Conservation (phyloP, 2,888 invertebrate species). For the Eupeodes luniger region DNA sequence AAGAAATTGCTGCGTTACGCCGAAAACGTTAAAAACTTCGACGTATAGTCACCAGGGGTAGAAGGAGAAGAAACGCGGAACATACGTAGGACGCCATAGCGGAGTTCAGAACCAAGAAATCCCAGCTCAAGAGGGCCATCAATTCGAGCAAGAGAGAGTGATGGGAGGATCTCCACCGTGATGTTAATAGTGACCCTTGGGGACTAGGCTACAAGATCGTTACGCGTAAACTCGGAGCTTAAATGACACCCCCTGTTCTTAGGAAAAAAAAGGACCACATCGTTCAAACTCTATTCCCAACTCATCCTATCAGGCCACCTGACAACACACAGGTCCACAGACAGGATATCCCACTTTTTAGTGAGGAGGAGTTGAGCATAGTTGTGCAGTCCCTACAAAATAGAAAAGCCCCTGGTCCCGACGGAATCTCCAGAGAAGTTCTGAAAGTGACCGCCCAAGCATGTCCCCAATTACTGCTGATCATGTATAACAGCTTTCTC, state of each 20-base stretch:
- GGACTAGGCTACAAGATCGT: too few species aligned
- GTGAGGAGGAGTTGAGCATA: not conserved
- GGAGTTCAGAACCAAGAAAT: not conserved
- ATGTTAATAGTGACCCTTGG: too few species aligned
- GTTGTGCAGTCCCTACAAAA: not conserved
- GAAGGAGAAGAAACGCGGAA: not conserved
- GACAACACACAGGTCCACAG: too few species aligned
- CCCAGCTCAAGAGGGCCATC: not conserved
- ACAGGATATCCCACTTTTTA: not conserved
- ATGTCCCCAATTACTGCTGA: not conserved
- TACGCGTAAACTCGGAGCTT: too few species aligned
- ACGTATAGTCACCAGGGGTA: slow-evolving; percentile 12
- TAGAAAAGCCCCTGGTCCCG: not conserved
- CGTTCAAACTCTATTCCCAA: too few species aligned
- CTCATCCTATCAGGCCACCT: too few species aligned
- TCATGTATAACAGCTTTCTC: slow-evolving; percentile 13
- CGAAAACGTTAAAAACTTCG: slow-evolving; percentile 13
- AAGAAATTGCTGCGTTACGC: slow-evolving; percentile 27
- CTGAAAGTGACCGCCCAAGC: too few species aligned
- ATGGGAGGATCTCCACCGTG: not conserved
- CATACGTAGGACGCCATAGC: too few species aligned
- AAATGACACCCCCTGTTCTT: too few species aligned
- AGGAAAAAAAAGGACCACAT: too few species aligned
- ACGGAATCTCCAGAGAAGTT: not conserved
- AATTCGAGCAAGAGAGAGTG: not conserved